phyloP scores from a whole-genome alignment of 2,797 vertebrate species.

The Odontamblyopus lacepedii region DNA sequence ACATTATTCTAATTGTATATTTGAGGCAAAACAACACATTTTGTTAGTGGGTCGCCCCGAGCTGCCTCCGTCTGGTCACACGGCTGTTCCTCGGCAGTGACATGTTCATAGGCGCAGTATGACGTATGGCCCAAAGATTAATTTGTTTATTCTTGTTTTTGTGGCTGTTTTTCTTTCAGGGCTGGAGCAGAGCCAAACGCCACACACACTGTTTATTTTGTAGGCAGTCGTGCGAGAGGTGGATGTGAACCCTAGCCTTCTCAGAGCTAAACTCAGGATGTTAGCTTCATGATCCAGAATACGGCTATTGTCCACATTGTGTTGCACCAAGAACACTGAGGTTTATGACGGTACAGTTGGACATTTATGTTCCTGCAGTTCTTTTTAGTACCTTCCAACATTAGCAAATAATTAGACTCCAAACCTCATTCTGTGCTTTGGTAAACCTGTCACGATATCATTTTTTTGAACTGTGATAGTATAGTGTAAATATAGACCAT shows the following conservation, averaged over 20 bases:
- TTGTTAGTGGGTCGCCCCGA: neutral
- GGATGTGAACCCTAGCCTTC: conserved; percentile 29
- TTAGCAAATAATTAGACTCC: neutral
- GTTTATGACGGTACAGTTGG: neutral
- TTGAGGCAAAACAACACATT: conserved; percentile 8
- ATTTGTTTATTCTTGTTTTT: conserved; percentile 36
- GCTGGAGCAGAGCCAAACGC: conserved; percentile 51
- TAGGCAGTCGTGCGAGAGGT: conserved; percentile 51
- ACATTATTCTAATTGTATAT: neutral
- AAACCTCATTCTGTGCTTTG: neutral
- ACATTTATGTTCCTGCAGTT: neutral
- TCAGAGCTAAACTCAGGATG: conserved; percentile 12
- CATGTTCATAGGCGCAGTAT: conserved; percentile 5
- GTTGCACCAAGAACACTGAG: neutral
- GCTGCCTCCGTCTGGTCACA: conserved; percentile 10
- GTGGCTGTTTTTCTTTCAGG: conserved; percentile 27
- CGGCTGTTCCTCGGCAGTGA: conserved; percentile 18
- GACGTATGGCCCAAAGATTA: conserved; percentile 9
- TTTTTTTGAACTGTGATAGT: no score
- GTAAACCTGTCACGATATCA: no score
- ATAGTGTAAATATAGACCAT: no score
- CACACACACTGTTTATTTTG: conserved; percentile 65
- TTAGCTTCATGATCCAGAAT: neutral
- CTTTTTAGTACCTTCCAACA: neutral
- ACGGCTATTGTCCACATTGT: conserved; percentile 1